phyloP scores from a whole-genome alignment of 1,140 invertebrate species.

The Tetramorium simillimum region DNA sequence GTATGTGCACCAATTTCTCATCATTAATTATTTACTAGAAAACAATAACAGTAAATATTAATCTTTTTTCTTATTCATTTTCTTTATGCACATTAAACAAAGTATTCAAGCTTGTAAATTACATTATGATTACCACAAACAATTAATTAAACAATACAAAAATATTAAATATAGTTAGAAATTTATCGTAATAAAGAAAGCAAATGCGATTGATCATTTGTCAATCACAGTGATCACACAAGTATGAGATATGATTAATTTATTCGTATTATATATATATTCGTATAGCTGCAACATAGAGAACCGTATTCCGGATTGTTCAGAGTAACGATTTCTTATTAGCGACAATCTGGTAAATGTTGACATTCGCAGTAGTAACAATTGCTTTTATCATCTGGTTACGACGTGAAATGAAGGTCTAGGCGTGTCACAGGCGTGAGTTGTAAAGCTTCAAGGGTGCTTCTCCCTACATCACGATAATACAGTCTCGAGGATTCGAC shows the following conservation, averaged over 20 bases:
- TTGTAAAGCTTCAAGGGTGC: neutral
- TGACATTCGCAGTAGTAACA: conserved; percentile 1
- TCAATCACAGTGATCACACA: neutral
- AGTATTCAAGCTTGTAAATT: neutral
- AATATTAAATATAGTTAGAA: neutral
- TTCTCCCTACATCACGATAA: neutral
- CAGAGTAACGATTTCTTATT: neutral
- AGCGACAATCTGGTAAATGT: neutral
- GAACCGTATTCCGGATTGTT: neutral
- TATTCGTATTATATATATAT: too few relatives aligned
- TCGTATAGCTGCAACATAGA: too few relatives aligned
- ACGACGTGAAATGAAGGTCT: conserved; percentile 46
- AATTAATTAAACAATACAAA: neutral
- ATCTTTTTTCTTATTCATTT: neutral
- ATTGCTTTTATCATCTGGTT: neutral
- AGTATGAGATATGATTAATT: neutral
- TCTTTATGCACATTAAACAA: neutral
- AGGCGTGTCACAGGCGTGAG: conserved; percentile 60
- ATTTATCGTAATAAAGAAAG: neutral
- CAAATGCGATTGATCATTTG: neutral
- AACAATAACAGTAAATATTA: neutral
- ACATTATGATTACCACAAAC: neutral
- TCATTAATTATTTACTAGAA: neutral
- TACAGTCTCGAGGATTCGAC: conserved; percentile 52
- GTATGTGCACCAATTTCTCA: neutral